phyloP scores from a whole-genome alignment of 2,888 invertebrate species.

The Acleris holmiana region DNA sequence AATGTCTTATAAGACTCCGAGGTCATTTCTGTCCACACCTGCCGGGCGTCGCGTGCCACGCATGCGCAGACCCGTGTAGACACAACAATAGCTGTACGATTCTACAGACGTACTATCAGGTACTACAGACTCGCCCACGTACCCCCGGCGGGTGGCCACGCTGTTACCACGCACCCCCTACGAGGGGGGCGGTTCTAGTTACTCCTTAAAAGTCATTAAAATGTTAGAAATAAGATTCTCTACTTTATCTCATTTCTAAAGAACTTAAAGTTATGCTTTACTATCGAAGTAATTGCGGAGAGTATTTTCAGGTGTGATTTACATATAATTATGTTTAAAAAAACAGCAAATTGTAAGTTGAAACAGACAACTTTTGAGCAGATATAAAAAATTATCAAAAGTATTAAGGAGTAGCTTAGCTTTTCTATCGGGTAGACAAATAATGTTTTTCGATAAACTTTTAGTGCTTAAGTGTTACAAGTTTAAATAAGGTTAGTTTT shows the following conservation, averaged over 20 bases:
- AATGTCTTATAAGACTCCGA: slow-evolving; percentile 61
- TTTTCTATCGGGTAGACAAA: too few species aligned
- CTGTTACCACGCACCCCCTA: slow-evolving; percentile 67
- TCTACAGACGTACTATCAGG: slow-evolving; percentile 74
- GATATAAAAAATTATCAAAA: too few species aligned
- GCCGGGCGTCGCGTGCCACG: slow-evolving; percentile 54
- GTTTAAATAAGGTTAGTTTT: too few species aligned
- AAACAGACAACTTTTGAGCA: too few species aligned
- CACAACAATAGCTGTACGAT: slow-evolving; percentile 77
- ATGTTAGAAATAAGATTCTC: slow-evolving; percentile 13
- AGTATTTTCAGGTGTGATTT: too few species aligned
- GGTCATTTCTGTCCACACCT: slow-evolving; percentile 57
- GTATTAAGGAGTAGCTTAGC: too few species aligned
- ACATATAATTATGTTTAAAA: too few species aligned
- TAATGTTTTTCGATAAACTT: too few species aligned
- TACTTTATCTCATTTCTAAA: background rate
- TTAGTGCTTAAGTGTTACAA: too few species aligned
- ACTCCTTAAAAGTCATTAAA: slow-evolving; percentile 21
- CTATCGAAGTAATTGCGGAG: too few species aligned
- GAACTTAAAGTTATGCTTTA: background rate
- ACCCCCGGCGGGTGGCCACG: slow-evolving; percentile 44
- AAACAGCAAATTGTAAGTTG: too few species aligned
- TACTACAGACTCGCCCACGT: slow-evolving; percentile 85
- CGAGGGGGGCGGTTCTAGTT: slow-evolving; percentile 23
- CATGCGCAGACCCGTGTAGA: slow-evolving; percentile 75